A percentile compares a stretch with the other conserved stretches of the same genome.
Evolutionary conservation across 2,113 vertebrate genomes (phyloP).

Genomic region (Dasyurus viverrinus): DNA sequence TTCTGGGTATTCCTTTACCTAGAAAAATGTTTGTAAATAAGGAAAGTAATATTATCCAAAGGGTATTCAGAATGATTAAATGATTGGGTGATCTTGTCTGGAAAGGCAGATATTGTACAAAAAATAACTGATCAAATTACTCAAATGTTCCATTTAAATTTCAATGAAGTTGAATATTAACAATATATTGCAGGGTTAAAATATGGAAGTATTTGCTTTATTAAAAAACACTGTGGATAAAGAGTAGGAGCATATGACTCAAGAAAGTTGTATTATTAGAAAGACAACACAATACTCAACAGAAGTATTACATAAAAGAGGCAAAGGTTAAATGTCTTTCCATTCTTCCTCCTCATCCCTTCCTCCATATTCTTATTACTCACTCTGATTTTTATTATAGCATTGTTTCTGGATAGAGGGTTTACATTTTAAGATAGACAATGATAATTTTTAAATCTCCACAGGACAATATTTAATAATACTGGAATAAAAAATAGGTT

Average conservation of each 20-base stretch:
- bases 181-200: constrained; percentile 2
- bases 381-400: neutral
- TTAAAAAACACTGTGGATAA: constrained; percentile 34
- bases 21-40: neutral
- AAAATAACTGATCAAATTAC: neutral
- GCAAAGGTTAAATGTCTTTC: neutral
- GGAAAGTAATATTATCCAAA: neutral
- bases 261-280: neutral
- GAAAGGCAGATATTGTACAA: constrained; percentile 8
- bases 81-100: neutral
- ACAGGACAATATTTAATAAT: neutral
- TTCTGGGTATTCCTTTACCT: neutral
- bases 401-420: neutral
- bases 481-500: constrained; percentile 29
- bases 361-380: neutral
- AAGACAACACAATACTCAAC: neutral
- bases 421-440: neutral
- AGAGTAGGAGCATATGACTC: neutral
- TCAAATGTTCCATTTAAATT: constrained; percentile 6
- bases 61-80: constrained; percentile 4
- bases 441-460: neutral
- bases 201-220: neutral
- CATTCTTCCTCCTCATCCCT: neutral
- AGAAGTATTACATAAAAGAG: neutral
- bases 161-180: neutral